Percentiles rank a stretch among this genome's conserved stretches.
Conservation (phyloP, 2,797 vertebrate genomes). For the Peromyscus melanophrys region DNA sequence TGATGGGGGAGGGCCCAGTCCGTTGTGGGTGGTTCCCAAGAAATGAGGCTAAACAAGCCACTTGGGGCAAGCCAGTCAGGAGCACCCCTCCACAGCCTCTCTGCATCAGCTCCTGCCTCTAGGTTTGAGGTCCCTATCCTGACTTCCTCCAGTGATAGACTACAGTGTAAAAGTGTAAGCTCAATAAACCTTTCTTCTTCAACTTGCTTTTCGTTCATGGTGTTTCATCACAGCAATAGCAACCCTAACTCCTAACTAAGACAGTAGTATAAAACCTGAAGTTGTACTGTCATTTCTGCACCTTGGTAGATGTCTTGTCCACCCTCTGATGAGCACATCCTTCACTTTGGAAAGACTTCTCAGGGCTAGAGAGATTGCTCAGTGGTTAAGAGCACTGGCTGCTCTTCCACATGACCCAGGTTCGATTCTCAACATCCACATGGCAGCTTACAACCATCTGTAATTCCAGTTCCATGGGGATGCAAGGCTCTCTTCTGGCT, state of each 20-base stretch:
- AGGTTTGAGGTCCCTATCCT: neutral
- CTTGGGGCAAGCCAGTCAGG: neutral
- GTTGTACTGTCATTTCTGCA: neutral
- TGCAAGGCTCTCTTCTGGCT: neutral
- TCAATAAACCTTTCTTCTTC: neutral
- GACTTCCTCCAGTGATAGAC: neutral
- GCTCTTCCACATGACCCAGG: neutral
- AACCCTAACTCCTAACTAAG: neutral
- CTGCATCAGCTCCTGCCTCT: neutral
- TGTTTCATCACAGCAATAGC: neutral
- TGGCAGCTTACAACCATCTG: neutral
- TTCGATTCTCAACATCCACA: neutral
- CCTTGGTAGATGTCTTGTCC: neutral
- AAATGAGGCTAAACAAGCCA: neutral
- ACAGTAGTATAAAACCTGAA: constrained; percentile 27
- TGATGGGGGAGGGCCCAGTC: neutral
- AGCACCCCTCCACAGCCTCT: neutral
- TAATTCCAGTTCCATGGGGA: neutral
- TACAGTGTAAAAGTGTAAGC: neutral
- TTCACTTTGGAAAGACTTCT: neutral
- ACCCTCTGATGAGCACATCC: neutral
- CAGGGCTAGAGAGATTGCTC: neutral
- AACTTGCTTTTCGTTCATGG: neutral
- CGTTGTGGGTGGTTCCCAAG: neutral
- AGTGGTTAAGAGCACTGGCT: neutral